phyloP scores from a whole-genome alignment of 2,797 vertebrate species.

The Myotis pilosus region DNA sequence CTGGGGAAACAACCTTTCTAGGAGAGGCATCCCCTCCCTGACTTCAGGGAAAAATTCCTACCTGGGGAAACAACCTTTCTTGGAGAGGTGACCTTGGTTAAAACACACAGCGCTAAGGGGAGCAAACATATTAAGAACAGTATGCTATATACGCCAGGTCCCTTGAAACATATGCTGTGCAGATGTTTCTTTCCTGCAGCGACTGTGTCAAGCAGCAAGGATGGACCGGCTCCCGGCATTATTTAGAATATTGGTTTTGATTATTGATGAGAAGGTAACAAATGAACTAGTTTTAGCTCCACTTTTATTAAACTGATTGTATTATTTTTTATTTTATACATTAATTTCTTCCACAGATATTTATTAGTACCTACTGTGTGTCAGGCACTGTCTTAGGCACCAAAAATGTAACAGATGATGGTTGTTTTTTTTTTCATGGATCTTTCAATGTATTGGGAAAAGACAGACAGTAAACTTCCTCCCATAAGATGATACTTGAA shows the following conservation, averaged over 20 bases:
- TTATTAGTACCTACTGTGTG: not conserved
- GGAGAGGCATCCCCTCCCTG: no score
- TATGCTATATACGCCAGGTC: no score
- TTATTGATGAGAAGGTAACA: not conserved
- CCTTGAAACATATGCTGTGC: no score
- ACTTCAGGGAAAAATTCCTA: no score
- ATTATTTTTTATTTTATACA: not conserved
- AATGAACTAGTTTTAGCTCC: not conserved
- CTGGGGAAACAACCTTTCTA: no score
- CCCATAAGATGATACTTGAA: not conserved
- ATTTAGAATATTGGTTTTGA: conserved; percentile 21
- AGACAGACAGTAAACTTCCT: not conserved
- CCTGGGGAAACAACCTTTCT: no score
- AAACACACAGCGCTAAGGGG: no score
- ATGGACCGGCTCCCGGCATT: no score
- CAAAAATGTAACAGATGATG: not conserved
- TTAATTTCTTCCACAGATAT: not conserved
- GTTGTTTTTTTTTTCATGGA: not conserved
- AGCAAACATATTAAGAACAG: no score
- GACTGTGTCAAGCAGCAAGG: no score
- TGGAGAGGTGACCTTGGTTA: no score
- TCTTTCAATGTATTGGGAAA: not conserved
- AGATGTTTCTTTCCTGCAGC: no score
- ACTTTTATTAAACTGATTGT: not conserved
- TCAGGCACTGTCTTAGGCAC: not conserved